Conservation (phyloP, 2,888 invertebrate genomes). For the Leptogaster cylindrica region DNA sequence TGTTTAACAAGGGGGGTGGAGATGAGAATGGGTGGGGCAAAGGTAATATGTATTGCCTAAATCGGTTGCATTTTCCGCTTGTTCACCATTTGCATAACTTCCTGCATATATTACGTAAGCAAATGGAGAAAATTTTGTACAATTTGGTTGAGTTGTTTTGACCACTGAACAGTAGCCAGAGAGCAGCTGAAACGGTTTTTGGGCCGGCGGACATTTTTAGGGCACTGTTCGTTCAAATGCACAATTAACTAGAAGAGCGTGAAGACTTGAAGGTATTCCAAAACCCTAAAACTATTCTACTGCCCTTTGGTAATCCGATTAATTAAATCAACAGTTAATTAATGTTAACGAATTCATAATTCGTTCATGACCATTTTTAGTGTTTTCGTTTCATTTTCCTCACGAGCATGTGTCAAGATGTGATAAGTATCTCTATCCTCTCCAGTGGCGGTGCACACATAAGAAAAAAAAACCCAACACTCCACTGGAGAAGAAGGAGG, state of each 20-base stretch:
- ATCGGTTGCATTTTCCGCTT: constrained; percentile 7
- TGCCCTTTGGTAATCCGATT: constrained; percentile 25
- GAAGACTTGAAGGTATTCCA: constrained; percentile 13
- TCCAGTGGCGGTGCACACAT: background rate
- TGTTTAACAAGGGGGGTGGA: too few relatives aligned
- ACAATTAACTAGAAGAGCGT: constrained; percentile 27
- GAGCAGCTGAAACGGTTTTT: background rate
- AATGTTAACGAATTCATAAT: constrained; percentile 40
- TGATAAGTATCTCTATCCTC: constrained; percentile 30
- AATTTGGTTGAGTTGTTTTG: background rate
- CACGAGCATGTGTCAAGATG: constrained; percentile 19
- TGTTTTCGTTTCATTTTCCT: background rate
- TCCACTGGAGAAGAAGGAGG: background rate
- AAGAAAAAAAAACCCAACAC: background rate
- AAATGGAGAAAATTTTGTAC: background rate
- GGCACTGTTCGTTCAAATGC: background rate
- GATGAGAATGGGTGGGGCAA: too few relatives aligned
- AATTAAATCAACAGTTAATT: constrained; percentile 41
- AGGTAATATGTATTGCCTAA: constrained; percentile 2
- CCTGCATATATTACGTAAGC: constrained; percentile 15
- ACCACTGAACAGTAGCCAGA: background rate
- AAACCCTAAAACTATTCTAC: background rate
- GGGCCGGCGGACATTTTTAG: background rate
- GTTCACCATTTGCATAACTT: constrained; percentile 19
- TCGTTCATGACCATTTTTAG: background rate